A percentile compares a stretch with the other conserved stretches of the same genome.
These are phyloP conservation scores for Trissoscelio sp. DNA, from an alignment of 2,888 invertebrate species.

Conservation along the genomic window DNA sequence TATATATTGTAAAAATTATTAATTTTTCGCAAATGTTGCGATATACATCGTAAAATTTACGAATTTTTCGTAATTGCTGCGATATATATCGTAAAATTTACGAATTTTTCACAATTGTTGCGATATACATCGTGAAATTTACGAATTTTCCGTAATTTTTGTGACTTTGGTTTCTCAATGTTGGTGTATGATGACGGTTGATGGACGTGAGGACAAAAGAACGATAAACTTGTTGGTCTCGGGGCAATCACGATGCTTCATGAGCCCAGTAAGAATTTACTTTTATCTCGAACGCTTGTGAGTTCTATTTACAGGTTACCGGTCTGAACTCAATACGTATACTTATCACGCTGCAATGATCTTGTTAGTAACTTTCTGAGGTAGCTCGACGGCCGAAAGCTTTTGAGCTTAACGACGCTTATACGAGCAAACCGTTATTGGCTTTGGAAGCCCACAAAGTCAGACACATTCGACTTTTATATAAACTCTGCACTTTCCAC, in stretches of 20 bases:
- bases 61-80: no score
- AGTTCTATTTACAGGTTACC: conserved; percentile 71
- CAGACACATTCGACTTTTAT: conserved; percentile 68
- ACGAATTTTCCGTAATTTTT: no score
- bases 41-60: no score
- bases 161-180: no score
- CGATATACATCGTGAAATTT: no score
- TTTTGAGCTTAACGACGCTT: conserved; percentile 71
- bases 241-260: conserved; percentile 60
- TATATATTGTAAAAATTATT: no score
- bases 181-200: conserved; percentile 25
- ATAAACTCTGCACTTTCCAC: conserved; percentile 67
- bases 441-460: conserved; percentile 71
- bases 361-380: conserved; percentile 71
- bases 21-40: no score
- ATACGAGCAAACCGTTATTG: conserved; percentile 72
- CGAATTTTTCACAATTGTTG: no score
- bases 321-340: conserved; percentile 72
- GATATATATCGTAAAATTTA: no score
- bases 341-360: conserved; percentile 73
- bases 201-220: conserved; percentile 33
- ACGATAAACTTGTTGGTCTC: conserved; percentile 34
- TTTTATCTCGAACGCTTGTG: conserved; percentile 64
- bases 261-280: conserved; percentile 62
- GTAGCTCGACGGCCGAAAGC: conserved; percentile 68